Evolutionary conservation across 2,113 vertebrate genomes (phyloP).

Genomic region (Uropsilus gracilis): DNA sequence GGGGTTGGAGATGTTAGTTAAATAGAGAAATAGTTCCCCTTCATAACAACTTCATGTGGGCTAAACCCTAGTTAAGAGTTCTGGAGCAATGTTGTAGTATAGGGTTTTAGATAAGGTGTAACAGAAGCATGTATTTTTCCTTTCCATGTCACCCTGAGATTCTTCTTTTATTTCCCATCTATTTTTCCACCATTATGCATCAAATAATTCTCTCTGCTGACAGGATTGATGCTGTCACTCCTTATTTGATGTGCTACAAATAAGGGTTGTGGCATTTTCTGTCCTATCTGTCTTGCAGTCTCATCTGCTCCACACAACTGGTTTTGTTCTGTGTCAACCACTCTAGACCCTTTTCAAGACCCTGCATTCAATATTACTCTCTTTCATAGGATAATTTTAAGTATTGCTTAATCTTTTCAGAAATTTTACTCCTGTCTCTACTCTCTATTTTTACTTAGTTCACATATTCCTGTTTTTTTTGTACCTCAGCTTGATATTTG

Average conservation of each 20-base stretch:
- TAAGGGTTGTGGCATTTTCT: no score
- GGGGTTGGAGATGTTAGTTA: neutral
- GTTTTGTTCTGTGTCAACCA: neutral
- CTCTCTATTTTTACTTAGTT: neutral
- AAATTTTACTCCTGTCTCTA: neutral
- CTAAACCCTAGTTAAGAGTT: neutral
- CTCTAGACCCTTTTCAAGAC: no score
- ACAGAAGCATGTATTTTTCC: neutral
- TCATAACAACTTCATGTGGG: neutral
- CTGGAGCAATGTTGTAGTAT: neutral
- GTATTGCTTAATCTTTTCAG: no score
- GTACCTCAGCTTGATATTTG: neutral
- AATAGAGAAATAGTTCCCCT: neutral
- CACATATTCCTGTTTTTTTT: neutral
- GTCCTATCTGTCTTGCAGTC: no score
- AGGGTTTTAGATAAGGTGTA: no score
- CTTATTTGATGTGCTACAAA: no score
- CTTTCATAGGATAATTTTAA: no score
- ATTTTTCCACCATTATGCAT: neutral
- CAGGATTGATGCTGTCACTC: neutral
- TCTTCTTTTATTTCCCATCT: neutral
- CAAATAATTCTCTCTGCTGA: neutral
- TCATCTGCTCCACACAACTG: neutral
- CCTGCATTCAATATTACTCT: neutral
- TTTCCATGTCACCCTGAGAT: neutral